Conservation (phyloP, 92 coral and sea anemone genomes). For the Nematostella vectensis region DNA sequence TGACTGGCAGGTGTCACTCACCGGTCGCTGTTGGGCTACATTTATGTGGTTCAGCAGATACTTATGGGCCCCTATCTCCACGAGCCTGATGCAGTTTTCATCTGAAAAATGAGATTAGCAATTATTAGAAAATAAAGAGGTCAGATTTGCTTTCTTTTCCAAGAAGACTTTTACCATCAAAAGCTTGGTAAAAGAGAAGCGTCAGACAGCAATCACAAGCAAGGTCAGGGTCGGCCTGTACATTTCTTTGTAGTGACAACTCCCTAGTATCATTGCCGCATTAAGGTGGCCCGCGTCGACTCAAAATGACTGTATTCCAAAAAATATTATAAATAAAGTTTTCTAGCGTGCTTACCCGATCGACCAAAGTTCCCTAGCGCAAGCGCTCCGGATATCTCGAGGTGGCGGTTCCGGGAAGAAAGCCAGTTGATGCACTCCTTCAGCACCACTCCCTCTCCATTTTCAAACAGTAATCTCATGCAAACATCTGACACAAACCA, state of each 20-base stretch:
- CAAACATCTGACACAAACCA: constrained; percentile 53
- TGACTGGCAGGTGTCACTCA: not conserved
- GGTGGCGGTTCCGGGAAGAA: constrained; percentile 51
- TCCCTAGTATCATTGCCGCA: too few species aligned
- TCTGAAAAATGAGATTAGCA: too few species aligned
- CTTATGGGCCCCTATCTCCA: constrained; percentile 76
- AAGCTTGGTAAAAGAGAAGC: not conserved
- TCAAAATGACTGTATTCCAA: too few species aligned
- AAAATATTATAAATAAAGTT: not conserved
- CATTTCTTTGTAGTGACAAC: not conserved
- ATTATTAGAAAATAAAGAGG: not conserved
- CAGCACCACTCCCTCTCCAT: constrained; percentile 64
- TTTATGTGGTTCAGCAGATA: constrained; percentile 47
- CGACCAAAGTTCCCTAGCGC: constrained; percentile 95
- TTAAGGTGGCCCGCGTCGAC: too few species aligned
- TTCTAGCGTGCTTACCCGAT: constrained; percentile 48
- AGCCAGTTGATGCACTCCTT: constrained; percentile 79
- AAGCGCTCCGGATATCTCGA: constrained; percentile 87
- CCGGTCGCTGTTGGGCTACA: constrained; percentile 23
- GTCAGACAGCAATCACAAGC: not conserved
- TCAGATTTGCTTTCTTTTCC: too few species aligned
- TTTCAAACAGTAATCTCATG: constrained; percentile 59
- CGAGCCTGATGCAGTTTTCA: constrained; percentile 81
- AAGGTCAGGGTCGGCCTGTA: not conserved
- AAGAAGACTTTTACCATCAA: too few species aligned